phyloP scores from a whole-genome alignment of 2,797 vertebrate species.

The Podarcis lilfordi region DNA sequence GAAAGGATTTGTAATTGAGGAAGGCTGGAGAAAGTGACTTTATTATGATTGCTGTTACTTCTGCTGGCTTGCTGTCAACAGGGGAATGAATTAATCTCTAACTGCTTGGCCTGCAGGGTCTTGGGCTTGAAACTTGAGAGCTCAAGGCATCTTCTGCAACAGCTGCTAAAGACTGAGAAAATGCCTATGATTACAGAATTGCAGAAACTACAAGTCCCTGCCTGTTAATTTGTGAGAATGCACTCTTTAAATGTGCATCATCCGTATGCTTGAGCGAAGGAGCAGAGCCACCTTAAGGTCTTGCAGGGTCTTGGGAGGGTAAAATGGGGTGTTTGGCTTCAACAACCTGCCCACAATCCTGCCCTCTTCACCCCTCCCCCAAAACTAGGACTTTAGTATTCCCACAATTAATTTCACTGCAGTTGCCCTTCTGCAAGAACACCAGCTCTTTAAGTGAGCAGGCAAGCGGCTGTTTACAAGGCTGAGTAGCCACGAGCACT shows the following conservation, averaged over 20 bases:
- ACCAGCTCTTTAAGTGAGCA: no score
- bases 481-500: neutral
- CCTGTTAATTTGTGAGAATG: neutral
- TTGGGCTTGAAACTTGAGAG: slow-evolving; percentile 1
- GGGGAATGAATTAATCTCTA: slow-evolving; percentile 4
- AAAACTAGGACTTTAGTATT: neutral
- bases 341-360: neutral
- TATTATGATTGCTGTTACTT: neutral
- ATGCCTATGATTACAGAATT: slow-evolving; percentile 8
- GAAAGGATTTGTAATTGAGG: neutral
- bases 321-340: neutral
- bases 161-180: neutral
- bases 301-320: neutral
- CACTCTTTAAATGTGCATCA: neutral
- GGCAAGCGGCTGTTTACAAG: neutral
- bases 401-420: neutral
- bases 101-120: neutral
- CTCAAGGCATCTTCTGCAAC: neutral
- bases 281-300: neutral
- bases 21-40: neutral
- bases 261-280: neutral
- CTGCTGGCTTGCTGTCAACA: neutral
- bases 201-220: slow-evolving; percentile 5
- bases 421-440: neutral
- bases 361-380: no score